Base-by-base conservation (phyloP, 2,797 vertebrate genomes). In the Adelosebastes latens region DNA sequence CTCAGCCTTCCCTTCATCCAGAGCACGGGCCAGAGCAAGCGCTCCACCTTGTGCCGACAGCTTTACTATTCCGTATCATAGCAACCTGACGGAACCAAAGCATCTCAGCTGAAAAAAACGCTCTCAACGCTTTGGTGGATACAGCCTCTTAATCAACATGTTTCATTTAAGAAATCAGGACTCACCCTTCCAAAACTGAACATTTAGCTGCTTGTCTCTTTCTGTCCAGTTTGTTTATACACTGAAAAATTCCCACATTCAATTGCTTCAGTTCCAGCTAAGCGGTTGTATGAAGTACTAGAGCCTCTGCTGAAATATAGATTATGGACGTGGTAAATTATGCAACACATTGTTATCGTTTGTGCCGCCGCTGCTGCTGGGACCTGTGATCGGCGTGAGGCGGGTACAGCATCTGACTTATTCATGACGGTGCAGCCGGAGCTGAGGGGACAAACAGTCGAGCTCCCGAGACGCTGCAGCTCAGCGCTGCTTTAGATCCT, bases 361-460 rank as follows among this genome's bases (percentile, higher is more conserved):
- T 31, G 65, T 25, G 18, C 5, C 16, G n/a, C 59, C 24, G 12
- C 75, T 65, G 75, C 58, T n/a, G 58, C 58, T n/a, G 58, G 20
- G 68, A 80, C 58, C 53, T 52, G n/a, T 0, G 58, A 83, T 69
- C 29, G 6, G 20, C 22, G 0, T 4, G 70, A 61, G 8, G 68
- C 55, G 9, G 68, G 52, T 61, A 1, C 78, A 78, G 39, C 14
- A 4, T 55, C 55, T 92, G 66, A 92, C 68, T 93, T 79, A 92
- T 92, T 92, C 78, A 90, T 86, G 70, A 80, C 2, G 32, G 6
- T 73, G n/a, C 72, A 72, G 81, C 72, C 63, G 76, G 46, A 80
- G 59, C 53, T 12, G 49, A 61, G 20, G 34, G 65, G n/a, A 71
- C 69, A 14, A 53, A 65, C 64, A 10, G 10, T 2, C 8, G 63